These are phyloP conservation scores for Tragelaphus eurycerus DNA, from an alignment of 2,797 vertebrate species.

Conservation along the genomic window DNA sequence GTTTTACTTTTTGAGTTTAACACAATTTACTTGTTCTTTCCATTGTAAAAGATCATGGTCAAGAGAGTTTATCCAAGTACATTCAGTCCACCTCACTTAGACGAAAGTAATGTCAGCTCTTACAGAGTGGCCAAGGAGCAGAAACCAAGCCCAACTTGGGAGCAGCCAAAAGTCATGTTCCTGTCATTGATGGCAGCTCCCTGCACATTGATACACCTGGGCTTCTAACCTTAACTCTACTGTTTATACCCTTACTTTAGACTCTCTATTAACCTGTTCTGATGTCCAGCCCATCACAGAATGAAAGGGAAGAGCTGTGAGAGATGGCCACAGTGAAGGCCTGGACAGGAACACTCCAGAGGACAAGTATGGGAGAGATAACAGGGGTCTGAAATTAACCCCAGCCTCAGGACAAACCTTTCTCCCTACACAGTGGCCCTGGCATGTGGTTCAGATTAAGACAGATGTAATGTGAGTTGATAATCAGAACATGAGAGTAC, in stretches of 20 bases:
- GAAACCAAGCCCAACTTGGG: accelerated
- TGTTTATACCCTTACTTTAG: background rate
- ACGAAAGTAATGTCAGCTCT: background rate
- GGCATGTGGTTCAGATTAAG: background rate
- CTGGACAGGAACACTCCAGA: background rate
- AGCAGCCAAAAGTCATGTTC: background rate
- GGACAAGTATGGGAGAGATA: background rate
- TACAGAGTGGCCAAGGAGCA: no score
- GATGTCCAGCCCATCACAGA: background rate
- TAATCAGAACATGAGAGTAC: no score
- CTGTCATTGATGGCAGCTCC: background rate
- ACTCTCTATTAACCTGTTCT: background rate
- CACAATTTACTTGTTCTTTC: background rate
- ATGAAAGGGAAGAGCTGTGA: background rate
- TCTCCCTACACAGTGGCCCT: no score
- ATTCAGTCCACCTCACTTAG: background rate
- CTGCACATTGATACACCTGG: no score
- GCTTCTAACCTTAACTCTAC: background rate
- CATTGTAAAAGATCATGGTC: background rate
- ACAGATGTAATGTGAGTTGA: accelerated
- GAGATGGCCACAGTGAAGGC: accelerated
- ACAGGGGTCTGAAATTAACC: background rate
- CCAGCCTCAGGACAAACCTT: no score
- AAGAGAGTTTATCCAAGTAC: background rate
- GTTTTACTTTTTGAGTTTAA: background rate